Evolutionary conservation across 2,888 invertebrate genomes (phyloP), one percentile per base, ranked within the genome.

Genomic region (Protonemura montana): DNA sequence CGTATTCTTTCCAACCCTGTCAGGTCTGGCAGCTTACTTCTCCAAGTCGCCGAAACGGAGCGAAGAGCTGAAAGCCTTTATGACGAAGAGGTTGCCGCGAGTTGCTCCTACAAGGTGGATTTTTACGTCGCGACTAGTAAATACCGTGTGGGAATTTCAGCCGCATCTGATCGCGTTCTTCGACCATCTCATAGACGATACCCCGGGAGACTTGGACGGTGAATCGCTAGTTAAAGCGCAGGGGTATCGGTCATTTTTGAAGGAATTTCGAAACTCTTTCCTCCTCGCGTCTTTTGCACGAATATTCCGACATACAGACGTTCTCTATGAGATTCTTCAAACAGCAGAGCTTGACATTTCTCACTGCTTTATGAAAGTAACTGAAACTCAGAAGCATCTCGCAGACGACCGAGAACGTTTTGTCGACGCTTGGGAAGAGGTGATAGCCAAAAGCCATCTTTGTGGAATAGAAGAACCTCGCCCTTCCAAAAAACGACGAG

Each of bases 21-120:
- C 25, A 0, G 76, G 86, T 2, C 35, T 87, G 27, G 27, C 42
- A 80, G 26, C 85, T 35, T 86, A 28, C 85, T 87, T 85, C 85
- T 85, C 85, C 42, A 41, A 59, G 26, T 85, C 85, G 25, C 26
- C 85, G n/a, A 85, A 80, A 2, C 85, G 5, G 26, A 30, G 26
- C 28, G 78, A 41, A 26, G 82, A 16, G 0, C 76, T 82, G 42
- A 76, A 86, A n/a, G 13, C 7, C 21, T 82, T 25, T 0, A 3
- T 86, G 41, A 86, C 27, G 13, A 82, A 76, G 27, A 78, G n/a
- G 0, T 85, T 85, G 29, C 86, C 86, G 16, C 1, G 1, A 0
- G 86, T 85, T 0, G 5, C 80, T n/a, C 29, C 35, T 30, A 85
- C 86, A 30, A 2, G 27, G 3, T 86, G 82, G 86, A 86, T 35